Conservation (phyloP, 2,113 vertebrate genomes). For the Pithys albifrons region DNA sequence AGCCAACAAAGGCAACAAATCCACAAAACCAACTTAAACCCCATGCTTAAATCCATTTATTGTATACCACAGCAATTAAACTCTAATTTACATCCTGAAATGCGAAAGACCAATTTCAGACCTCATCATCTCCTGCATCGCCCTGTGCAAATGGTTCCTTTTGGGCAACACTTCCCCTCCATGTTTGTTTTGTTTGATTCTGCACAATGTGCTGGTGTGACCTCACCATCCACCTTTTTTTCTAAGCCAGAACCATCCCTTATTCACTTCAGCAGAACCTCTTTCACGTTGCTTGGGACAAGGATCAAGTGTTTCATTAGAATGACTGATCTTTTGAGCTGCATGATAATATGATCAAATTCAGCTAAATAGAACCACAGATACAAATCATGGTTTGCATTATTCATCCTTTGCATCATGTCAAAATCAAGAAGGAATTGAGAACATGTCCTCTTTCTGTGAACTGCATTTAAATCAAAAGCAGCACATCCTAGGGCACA, state of each 20-base stretch:
- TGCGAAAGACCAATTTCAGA: neutral
- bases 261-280: neutral
- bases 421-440: neutral
- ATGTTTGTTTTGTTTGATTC: neutral
- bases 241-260: neutral
- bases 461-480: neutral
- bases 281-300: neutral
- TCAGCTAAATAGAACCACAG: neutral
- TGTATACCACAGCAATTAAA: neutral
- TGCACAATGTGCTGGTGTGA: neutral
- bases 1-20: neutral
- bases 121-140: neutral
- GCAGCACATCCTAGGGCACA: neutral
- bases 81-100: neutral
- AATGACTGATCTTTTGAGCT: neutral
- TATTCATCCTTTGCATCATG: neutral
- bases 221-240: neutral
- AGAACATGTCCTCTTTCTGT: neutral
- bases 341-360: neutral
- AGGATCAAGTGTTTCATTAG: neutral
- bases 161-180: neutral
- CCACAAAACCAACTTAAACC: neutral
- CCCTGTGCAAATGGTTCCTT: neutral
- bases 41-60: neutral
- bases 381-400: neutral